Evolutionary conservation across 2,113 vertebrate genomes (phyloP).

Genomic region (Gymnocephalus cernua): DNA sequence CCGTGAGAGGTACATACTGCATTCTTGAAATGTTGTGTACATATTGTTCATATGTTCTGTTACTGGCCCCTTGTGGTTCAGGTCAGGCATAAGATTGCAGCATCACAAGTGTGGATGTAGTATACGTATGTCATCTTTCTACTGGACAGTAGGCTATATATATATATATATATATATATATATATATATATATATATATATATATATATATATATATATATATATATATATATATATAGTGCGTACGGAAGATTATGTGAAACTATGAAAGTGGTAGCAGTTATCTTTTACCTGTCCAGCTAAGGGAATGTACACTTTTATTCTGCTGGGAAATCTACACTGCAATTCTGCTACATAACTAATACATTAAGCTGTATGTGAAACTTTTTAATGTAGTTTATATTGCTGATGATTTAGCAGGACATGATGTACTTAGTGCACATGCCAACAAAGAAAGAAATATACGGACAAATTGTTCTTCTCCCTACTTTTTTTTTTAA

Average conservation of each 20-base stretch:
- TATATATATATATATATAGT: too few species aligned
- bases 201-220: too few species aligned
- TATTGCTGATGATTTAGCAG: slow-evolving; percentile 27
- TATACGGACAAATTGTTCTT: neutral
- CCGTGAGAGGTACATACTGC: slow-evolving; percentile 27
- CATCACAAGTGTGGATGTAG: neutral
- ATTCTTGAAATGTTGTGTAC: slow-evolving; percentile 3
- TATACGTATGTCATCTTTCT: neutral
- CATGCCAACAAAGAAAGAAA: slow-evolving; percentile 8
- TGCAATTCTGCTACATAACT: slow-evolving; percentile 7
- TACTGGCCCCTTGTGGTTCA: slow-evolving; percentile 79
- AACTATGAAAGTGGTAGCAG: neutral
- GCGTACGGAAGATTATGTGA: neutral
- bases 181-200: too few species aligned
- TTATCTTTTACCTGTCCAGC: neutral
- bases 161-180: too few species aligned
- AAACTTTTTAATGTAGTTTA: slow-evolving; percentile 3
- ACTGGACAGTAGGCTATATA: neutral
- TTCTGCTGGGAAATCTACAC: neutral
- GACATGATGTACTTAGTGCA: neutral
- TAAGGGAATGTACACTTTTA: slow-evolving; percentile 5
- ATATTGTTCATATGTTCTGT: slow-evolving; percentile 57
- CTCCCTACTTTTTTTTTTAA: neutral
- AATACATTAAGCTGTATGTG: slow-evolving; percentile 4
- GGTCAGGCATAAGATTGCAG: slow-evolving; percentile 20